Conservation (phyloP, 2,797 vertebrate genomes). For the Melopsittacus undulatus region DNA sequence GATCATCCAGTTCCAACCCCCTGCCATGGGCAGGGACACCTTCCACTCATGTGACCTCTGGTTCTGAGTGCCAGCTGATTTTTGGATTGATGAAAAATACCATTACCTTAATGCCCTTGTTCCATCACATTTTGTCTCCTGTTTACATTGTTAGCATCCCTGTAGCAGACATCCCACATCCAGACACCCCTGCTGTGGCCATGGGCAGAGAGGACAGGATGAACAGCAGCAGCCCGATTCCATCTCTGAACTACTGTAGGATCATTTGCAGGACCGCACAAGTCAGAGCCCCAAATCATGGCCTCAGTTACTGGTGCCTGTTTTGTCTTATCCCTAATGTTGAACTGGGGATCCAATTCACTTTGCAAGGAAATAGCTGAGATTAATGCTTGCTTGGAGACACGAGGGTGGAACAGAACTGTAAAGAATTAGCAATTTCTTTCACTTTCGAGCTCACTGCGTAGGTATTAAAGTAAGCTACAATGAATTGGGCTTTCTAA, state of each 20-base stretch:
- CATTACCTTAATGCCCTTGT: neutral
- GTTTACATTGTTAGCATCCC: neutral
- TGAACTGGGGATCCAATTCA: neutral
- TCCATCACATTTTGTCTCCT: neutral
- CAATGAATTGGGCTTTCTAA: neutral
- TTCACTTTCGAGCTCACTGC: neutral
- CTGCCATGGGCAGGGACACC: neutral
- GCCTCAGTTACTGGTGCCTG: neutral
- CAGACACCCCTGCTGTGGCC: neutral
- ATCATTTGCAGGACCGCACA: too few species aligned
- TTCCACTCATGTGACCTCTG: neutral
- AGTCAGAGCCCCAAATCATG: neutral
- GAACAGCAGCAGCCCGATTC: neutral
- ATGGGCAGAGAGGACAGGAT: fast-evolving
- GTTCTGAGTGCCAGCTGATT: neutral
- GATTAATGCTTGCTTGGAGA: neutral
- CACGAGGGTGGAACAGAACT: neutral
- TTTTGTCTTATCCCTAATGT: neutral
- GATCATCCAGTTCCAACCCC: neutral
- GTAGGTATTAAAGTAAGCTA: neutral
- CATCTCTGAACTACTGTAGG: neutral
- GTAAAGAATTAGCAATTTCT: neutral
- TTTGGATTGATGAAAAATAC: neutral
- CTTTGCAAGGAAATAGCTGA: neutral
- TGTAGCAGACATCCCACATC: neutral